Base-by-base conservation (phyloP, 2,113 vertebrate species). In the Oryzias celebensis region DNA sequence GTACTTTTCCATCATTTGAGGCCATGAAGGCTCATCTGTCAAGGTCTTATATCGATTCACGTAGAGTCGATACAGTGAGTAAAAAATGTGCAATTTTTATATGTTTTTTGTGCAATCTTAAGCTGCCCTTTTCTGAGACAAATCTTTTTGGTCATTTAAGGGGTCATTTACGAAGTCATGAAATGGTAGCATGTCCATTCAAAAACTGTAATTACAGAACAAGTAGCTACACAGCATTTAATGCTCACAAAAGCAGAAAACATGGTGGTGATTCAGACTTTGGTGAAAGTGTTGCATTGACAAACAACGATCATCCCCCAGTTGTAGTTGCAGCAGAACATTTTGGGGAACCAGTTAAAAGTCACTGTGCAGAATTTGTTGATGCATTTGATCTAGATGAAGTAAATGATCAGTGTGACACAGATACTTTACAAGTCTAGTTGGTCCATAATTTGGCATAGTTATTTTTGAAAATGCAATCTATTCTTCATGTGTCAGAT, bases 1-100 rank as follows among this genome's bases (percentile, higher is more conserved):
- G 60, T 52, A 45, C 60, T 28, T 52, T 62, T 52, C 49, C 17
- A 44, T 52, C 60, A 62, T 52, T 62, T 3, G 22, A 62, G 26
- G 60, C 26, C 13, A 46, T 54, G 26, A 64, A 54, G 47, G 43
- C 62, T 47, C 62, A 64, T 64, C 44, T 64, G n/a, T 54, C 51
- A 54, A 31, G 52, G 7, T 46, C 10, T 55, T 51, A 63, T 20
- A 46, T 18, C 31, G 61, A 52, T 44, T 26, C 22, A 26, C 20
- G 24, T 46, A 46, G 24, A 53, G 18, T 22, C 54, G 52, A 64
- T 54, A 24, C 43, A 16, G 46, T 51, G 22, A 43, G 31, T 48
- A 24, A 12, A 20, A 12, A 24, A 20, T 48, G 13, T 15, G 20
- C 20, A 20, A 20, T 18, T 58, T 58, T 58, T 46, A 47, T 1